These are phyloP conservation scores for Pseudolycoriella hygida DNA, from an alignment of 2,888 invertebrate species.

Conservation along the genomic window DNA sequence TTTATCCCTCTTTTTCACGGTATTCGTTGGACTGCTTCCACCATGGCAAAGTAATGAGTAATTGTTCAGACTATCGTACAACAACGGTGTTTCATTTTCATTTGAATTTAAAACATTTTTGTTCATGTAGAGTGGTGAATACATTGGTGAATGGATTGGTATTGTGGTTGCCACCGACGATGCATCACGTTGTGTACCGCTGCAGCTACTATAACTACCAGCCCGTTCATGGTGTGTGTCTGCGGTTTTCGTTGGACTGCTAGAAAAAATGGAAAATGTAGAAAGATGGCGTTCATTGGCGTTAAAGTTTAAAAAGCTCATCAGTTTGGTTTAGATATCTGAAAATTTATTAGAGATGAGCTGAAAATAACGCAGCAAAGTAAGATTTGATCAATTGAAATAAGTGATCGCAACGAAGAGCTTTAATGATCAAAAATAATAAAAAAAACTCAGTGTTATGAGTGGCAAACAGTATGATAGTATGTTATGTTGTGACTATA, in stretches of 20 bases:
- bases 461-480: too few relatives aligned
- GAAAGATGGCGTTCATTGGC: neutral
- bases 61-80: neutral
- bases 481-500: too few relatives aligned
- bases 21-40: conserved; percentile 19
- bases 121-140: neutral
- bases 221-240: neutral
- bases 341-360: too few relatives aligned
- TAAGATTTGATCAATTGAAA: too few relatives aligned
- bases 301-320: too few relatives aligned
- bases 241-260: neutral
- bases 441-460: too few relatives aligned
- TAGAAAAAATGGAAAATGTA: neutral
- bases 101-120: neutral
- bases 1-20: conserved; percentile 26
- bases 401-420: too few relatives aligned
- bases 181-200: neutral
- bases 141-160: neutral
- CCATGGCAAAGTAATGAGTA: neutral
- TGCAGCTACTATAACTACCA: neutral
- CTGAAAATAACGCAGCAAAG: too few relatives aligned
- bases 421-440: too few relatives aligned
- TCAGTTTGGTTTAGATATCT: too few relatives aligned
- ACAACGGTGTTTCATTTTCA: neutral
- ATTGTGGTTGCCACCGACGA: neutral